phyloP scores from a whole-genome alignment of 1,140 invertebrate species.

The Nomia melanderi region DNA sequence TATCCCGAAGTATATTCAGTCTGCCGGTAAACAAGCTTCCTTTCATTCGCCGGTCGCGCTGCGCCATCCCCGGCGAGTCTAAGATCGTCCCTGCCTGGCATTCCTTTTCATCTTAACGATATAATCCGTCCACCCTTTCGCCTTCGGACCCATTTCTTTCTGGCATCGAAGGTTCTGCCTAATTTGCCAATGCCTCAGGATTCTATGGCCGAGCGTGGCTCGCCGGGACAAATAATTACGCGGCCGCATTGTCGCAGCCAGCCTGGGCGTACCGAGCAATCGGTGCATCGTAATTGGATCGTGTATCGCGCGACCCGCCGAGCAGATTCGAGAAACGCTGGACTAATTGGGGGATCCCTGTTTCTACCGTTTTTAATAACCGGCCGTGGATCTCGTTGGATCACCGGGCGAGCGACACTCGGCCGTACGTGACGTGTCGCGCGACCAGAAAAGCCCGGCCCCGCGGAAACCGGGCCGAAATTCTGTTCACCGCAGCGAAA shows the following conservation, averaged over 20 bases:
- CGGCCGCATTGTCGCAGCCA: slow-evolving; percentile 16
- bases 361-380: slow-evolving; percentile 39
- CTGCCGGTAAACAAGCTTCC: not conserved
- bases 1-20: not conserved
- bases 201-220: not conserved
- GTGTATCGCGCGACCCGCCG: not conserved
- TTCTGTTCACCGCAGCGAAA: not conserved
- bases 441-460: no score
- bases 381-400: not conserved
- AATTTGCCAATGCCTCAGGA: not conserved
- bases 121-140: slow-evolving; percentile 13
- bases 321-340: not conserved
- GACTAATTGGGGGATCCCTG: slow-evolving; percentile 24
- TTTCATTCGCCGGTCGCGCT: not conserved
- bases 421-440: not conserved
- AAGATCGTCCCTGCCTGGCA: not conserved
- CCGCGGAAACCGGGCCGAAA: no score
- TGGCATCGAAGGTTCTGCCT: slow-evolving; percentile 10
- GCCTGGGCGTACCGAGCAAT: not conserved
- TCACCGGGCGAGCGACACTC: not conserved
- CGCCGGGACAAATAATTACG: slow-evolving; percentile 19
- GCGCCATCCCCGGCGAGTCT: not conserved
- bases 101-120: not conserved
- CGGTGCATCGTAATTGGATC: slow-evolving; percentile 37
- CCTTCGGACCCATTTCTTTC: slow-evolving; percentile 11